A percentile compares a stretch with the other conserved stretches of the same genome.
These are phyloP conservation scores for Apomyelois bistriatella DNA, from an alignment of 2,888 invertebrate species.

Conservation along the genomic window DNA sequence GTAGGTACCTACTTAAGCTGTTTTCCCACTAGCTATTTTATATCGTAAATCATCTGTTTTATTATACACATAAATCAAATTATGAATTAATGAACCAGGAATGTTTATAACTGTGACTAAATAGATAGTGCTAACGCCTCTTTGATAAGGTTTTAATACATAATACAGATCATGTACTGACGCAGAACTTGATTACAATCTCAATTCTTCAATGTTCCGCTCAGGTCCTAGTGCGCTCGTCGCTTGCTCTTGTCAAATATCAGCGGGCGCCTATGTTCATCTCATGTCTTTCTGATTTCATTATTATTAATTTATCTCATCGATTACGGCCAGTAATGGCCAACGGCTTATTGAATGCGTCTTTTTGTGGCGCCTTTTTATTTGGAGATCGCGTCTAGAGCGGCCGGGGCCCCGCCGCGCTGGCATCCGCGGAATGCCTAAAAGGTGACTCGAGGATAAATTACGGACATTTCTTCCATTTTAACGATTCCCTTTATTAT, in stretches of 20 bases:
- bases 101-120: conserved; percentile 2
- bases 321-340: conserved; percentile 75
- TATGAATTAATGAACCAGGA: neutral
- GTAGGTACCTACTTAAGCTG: no score
- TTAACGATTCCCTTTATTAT: conserved; percentile 80
- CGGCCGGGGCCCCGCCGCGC: conserved; percentile 69
- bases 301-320: conserved; percentile 77
- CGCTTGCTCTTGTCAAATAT: conserved; percentile 32
- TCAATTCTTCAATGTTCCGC: conserved; percentile 11
- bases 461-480: conserved; percentile 78
- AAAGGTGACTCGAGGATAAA: conserved; percentile 80
- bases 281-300: conserved; percentile 53
- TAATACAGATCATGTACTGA: conserved; percentile 11
- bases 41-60: neutral
- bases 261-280: conserved; percentile 31
- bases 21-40: neutral
- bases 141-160: conserved; percentile 6
- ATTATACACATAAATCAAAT: neutral
- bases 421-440: conserved; percentile 76
- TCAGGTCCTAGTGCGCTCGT: conserved; percentile 13
- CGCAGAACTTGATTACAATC: conserved; percentile 7
- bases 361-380: conserved; percentile 79
- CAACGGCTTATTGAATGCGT: conserved; percentile 76
- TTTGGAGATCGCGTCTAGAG: conserved; percentile 74
- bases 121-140: conserved; percentile 7